Conservation (phyloP, 2,888 invertebrate species). For the Linyphia triangularis region DNA sequence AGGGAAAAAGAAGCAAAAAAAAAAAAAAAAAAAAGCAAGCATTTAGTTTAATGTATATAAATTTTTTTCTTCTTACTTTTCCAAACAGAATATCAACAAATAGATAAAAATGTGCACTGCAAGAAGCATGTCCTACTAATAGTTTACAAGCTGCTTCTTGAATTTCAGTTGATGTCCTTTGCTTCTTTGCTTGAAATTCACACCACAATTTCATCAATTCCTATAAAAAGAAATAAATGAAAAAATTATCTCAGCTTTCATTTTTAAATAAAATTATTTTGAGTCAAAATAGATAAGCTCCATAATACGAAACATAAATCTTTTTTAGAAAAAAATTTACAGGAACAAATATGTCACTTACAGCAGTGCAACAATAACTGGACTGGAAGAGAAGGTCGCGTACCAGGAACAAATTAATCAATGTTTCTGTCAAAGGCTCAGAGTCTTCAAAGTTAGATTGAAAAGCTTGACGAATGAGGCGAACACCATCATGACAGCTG, state of each 20-base stretch:
- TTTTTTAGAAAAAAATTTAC: neutral
- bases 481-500: conserved; percentile 72
- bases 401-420: conserved; percentile 71
- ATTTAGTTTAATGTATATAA: too few relatives aligned
- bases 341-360: too few relatives aligned
- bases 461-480: conserved; percentile 50
- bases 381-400: conserved; percentile 70
- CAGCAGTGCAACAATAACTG: conserved; percentile 69
- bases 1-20: too few relatives aligned
- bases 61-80: conserved; percentile 79
- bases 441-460: conserved; percentile 44
- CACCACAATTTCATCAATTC: conserved; percentile 75
- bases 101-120: conserved; percentile 84
- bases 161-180: conserved; percentile 58
- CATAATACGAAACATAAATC: neutral
- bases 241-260: neutral
- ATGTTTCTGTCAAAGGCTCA: conserved; percentile 60
- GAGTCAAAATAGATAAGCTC: neutral
- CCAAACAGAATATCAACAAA: conserved; percentile 82
- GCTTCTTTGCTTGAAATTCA: conserved; percentile 71
- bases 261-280: neutral
- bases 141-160: conserved; percentile 69
- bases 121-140: conserved; percentile 71
- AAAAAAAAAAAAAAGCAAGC: too few relatives aligned
- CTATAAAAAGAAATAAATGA: conserved; percentile 18